Evolutionary conservation across 2,888 invertebrate species (phyloP), one percentile per base, ranked within the genome.

Genomic region (Xylota segnis): DNA sequence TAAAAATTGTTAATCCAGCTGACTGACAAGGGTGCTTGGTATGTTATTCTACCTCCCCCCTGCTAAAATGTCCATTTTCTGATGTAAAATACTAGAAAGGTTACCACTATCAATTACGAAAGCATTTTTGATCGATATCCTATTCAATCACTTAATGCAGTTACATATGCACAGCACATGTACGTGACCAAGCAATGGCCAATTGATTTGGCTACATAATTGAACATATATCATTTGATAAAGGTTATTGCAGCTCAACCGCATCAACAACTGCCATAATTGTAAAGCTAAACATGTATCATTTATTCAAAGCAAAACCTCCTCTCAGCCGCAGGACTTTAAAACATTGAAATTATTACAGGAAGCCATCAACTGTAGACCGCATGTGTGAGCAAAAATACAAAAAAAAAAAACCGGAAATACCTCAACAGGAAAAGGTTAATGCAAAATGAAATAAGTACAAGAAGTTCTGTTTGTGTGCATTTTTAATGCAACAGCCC

Each of bases 141-240:
- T 23, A 23, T 23, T 23, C 2, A 23, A 23, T 23, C 23, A 3
- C 23, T 23, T 3, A 23, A 23, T 23, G 23, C 23, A 23, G 23
- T 2, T 23, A 23, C 23, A 23, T 23, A 23, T n/a, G n/a, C n/a
- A n/a, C n/a, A n/a, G n/a, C n/a, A n/a, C 23, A 2, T 23, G 1
- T 23, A 23, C 23, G 23, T 23, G 23, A 23, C 23, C 23, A 23
- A 23, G 23, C 23, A 23, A 23, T 10, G 5, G 37, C 10, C 37
- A 37, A 34, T 50, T 50, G 50, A 50, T 40, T 52, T 27, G 34
- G 52, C 52, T 52, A 27, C 40, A 27, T 66, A 66, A 66, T 66
- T 66, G 52, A 23, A 52, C 23, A 34, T 27, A 34, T 10, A 34
- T 12, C n/a, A 9, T 40, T 66, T 52, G 37, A 66, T 52, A 66